Base-by-base conservation (phyloP, 1,140 invertebrate species). In the Adoxophyes honmai region DNA sequence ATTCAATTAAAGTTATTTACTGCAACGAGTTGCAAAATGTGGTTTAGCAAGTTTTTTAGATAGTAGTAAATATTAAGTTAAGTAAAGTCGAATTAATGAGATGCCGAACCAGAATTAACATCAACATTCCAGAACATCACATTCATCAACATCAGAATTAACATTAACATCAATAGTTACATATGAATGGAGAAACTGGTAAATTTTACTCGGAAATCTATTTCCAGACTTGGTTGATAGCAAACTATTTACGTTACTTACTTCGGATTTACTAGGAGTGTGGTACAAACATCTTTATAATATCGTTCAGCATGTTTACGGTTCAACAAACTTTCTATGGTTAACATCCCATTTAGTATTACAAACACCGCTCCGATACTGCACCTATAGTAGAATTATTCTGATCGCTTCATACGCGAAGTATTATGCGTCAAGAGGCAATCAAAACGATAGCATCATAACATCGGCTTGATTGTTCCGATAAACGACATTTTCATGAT, bases 231-330 rank as follows among this genome's bases (percentile, higher is more conserved):
- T 6, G 5, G 16, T 66, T 66, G 58, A 64, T 64, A 66, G 61
- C 59, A 42, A 21, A 16, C 52, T 68, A 60, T 74, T 74, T 70
- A 66, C 53, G 59, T 55, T 62, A 59, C 39, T 55, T 62, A 59
- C 39, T 55, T 60, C 57, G 37, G 18, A 10, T 60, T 60, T 59
- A 56, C 36, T 59, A 62, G 57, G 64, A 56, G 60, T 61, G 64
- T 59, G 51, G 68, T 64, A 62, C 66, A 60, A 61, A 72, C 71
- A 78, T 83, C 81, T 86, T 86, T 76, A 75, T 66, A 70, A 67
- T 71, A 78, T 82, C 83, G 81, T 83, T 86, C 81, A 80, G 68
- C 69, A 44, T 78, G 78, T 86, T 79, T 81, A 78, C 66, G 65
- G 76, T 85, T 83, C 80, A 86, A 85, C 63, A 81, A 69, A 81